Evolutionary conservation across 2,888 invertebrate species (phyloP).

Genomic region (Andrena dorsata): DNA sequence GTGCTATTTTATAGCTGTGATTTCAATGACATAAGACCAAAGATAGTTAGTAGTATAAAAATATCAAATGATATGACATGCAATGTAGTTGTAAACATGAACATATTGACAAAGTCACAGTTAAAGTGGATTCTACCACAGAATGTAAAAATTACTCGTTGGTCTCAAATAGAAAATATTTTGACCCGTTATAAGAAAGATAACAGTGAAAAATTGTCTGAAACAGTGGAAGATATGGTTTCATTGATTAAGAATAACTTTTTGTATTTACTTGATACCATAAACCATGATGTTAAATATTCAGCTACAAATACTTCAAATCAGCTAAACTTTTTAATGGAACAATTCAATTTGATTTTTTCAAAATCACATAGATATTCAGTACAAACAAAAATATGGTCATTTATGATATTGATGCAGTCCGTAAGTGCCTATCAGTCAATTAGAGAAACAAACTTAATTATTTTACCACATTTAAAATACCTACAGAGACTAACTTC

Average conservation of each 20-base stretch:
- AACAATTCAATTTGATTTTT: background rate
- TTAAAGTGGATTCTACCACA: no score
- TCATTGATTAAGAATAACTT: no score
- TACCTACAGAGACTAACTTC: background rate
- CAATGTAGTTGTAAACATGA: background rate
- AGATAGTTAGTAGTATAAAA: constrained; percentile 18
- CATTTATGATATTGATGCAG: constrained; percentile 8
- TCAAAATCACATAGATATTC: background rate
- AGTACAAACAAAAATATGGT: constrained; percentile 1
- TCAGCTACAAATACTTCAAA: background rate
- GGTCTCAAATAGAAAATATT: no score
- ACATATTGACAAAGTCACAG: background rate
- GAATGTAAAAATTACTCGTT: no score
- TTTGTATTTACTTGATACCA: no score
- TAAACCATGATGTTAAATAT: no score
- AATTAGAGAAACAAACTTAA: constrained; percentile 12
- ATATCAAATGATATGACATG: constrained; percentile 12
- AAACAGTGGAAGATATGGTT: no score
- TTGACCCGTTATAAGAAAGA: no score
- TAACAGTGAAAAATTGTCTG: no score
- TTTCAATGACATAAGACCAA: background rate
- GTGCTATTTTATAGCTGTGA: constrained; percentile 6
- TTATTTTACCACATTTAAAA: constrained; percentile 12
- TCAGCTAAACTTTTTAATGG: background rate
- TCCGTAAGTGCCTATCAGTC: background rate